phyloP scores from a whole-genome alignment of 2,113 vertebrate genomes.

The Nycticorax nycticorax region DNA sequence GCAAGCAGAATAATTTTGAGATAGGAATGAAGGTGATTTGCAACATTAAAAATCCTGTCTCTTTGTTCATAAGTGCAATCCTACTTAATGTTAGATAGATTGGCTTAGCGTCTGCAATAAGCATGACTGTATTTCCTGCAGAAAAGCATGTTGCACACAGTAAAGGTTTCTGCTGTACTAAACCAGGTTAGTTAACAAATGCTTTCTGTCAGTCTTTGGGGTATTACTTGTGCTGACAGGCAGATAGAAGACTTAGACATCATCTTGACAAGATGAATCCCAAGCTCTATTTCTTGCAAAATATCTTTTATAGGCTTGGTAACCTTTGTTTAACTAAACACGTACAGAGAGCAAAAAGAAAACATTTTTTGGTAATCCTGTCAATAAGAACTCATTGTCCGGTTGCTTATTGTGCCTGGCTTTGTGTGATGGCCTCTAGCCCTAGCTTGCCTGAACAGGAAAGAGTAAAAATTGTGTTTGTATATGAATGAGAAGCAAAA shows the following conservation, averaged over 20 bases:
- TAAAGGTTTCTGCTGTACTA: neutral
- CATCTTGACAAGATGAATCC: neutral
- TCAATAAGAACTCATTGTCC: neutral
- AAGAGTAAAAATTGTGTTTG: neutral
- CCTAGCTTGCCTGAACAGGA: neutral
- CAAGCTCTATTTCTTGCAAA: neutral
- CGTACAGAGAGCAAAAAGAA: neutral
- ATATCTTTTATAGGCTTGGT: neutral
- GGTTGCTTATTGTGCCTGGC: neutral
- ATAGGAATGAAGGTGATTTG: neutral
- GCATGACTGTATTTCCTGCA: neutral
- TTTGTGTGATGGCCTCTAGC: neutral
- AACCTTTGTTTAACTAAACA: constrained; percentile 10
- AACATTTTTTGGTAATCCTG: neutral
- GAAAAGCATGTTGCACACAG: neutral
- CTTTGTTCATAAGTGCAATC: neutral
- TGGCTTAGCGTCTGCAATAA: neutral
- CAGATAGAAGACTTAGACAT: neutral
- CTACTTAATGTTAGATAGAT: neutral
- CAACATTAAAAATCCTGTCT: neutral
- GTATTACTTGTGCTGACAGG: neutral
- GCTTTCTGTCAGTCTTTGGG: neutral
- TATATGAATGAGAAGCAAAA: neutral
- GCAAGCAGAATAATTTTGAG: neutral
- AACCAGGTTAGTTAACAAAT: neutral